phyloP scores from a whole-genome alignment of 2,113 vertebrate species.

The Indicator maculatus region DNA sequence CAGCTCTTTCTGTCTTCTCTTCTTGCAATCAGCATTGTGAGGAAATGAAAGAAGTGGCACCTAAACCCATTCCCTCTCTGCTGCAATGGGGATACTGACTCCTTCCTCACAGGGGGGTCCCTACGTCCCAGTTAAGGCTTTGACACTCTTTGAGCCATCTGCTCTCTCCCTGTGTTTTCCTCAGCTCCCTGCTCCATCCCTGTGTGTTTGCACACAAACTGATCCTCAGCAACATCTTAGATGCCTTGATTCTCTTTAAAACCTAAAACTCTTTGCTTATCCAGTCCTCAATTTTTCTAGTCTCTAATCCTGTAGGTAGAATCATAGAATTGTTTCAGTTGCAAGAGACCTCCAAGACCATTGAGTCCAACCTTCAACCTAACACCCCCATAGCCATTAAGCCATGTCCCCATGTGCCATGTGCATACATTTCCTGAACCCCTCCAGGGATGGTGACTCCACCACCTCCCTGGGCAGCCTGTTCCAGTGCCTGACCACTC shows the following conservation, averaged over 20 bases:
- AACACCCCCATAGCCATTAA: too few species aligned
- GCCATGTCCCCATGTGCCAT: too few species aligned
- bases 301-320: background rate
- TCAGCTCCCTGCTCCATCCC: background rate
- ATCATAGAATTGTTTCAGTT: too few species aligned
- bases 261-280: background rate
- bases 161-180: background rate
- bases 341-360: too few species aligned
- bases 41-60: conserved; percentile 38
- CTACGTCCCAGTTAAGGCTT: background rate
- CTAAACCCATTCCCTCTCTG: background rate
- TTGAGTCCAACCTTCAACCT: too few species aligned
- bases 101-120: background rate
- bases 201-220: accelerated
- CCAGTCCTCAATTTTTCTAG: background rate
- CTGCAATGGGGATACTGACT: background rate
- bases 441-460: too few species aligned
- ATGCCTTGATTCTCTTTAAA: background rate
- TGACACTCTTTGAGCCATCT: background rate
- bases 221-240: background rate
- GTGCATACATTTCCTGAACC: too few species aligned
- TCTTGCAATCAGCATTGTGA: background rate
- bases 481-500: too few species aligned
- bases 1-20: background rate
- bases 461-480: too few species aligned